Percentiles rank a stretch among this genome's conserved stretches.
Conservation (phyloP, 1,140 invertebrate species). For the Olivierus martensii region DNA sequence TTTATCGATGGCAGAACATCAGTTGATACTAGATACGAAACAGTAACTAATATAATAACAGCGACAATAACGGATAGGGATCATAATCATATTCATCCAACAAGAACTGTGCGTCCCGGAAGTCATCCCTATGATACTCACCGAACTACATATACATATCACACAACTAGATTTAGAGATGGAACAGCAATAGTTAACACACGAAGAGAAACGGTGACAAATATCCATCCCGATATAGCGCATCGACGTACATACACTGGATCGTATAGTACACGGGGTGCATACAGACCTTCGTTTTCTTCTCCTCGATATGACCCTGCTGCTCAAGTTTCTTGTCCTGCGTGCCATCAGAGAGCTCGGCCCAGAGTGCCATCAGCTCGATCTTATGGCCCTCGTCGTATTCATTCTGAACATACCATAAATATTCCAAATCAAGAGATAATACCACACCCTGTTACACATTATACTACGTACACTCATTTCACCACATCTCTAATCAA, state of each 20-base stretch:
- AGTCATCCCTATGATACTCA: not conserved
- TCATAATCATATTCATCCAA: slow-evolving; percentile 7
- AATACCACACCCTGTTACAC: slow-evolving; percentile 11
- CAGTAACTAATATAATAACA: slow-evolving; percentile 63
- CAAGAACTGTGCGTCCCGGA: not conserved
- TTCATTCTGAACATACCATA: not conserved
- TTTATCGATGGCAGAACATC: slow-evolving; percentile 66
- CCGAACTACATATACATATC: slow-evolving; percentile 42
- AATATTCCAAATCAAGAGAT: not conserved
- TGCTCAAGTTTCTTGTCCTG: too few species aligned
- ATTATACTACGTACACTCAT: slow-evolving; percentile 42
- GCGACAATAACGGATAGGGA: slow-evolving; percentile 49
- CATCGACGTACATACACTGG: too few species aligned
- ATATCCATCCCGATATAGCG: slow-evolving; percentile 1
- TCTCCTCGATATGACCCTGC: too few species aligned
- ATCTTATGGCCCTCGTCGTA: not conserved
- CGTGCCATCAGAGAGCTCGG: not conserved
- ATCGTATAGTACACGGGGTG: too few species aligned
- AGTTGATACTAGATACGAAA: slow-evolving; percentile 69
- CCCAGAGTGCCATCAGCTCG: not conserved
- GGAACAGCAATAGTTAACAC: slow-evolving; percentile 57
- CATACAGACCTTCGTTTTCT: too few species aligned
- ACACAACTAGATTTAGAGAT: slow-evolving; percentile 76
- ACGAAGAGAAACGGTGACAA: slow-evolving; percentile 51
- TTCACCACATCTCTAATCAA: slow-evolving; percentile 46